Conservation (phyloP, 2,888 invertebrate genomes). For the Epsilonema sp. region DNA sequence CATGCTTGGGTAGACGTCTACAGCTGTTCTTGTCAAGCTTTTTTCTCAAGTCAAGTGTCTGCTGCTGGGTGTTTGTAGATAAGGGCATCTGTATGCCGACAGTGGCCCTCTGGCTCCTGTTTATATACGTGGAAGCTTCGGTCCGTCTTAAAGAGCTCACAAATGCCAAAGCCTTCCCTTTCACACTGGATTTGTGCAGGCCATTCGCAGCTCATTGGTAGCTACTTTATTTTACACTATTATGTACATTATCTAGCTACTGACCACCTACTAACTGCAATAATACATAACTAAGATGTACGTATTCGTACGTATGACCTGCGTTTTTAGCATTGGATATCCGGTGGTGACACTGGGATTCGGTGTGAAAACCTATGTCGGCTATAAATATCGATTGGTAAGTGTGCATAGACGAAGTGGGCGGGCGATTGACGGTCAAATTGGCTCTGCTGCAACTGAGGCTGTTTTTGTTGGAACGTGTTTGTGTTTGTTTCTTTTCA, state of each 20-base stretch:
- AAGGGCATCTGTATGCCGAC: slow-evolving; percentile 84
- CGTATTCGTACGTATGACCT: no score
- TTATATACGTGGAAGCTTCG: slow-evolving; percentile 81
- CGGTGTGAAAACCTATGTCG: slow-evolving; percentile 77
- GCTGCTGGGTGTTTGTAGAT: slow-evolving; percentile 38
- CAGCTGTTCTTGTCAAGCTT: slow-evolving; percentile 2
- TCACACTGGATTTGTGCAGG: slow-evolving; percentile 68
- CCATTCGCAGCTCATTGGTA: slow-evolving; percentile 92
- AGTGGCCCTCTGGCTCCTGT: slow-evolving; percentile 71
- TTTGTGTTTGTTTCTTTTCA: slow-evolving; percentile 30
- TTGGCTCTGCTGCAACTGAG: no score
- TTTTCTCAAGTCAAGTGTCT: slow-evolving; percentile 5
- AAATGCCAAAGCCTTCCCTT: slow-evolving; percentile 45
- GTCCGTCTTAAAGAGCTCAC: slow-evolving; percentile 56
- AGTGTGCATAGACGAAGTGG: no score
- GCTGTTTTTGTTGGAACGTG: slow-evolving; percentile 5
- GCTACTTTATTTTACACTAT: slow-evolving; percentile 11
- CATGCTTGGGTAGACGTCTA: slow-evolving; percentile 2
- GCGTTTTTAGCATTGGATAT: slow-evolving; percentile 68
- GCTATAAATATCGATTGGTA: slow-evolving; percentile 56
- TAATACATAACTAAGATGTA: no score
- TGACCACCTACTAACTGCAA: not conserved
- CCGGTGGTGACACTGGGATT: slow-evolving; percentile 86
- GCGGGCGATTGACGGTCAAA: no score
- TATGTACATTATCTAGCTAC: not conserved